Base-by-base conservation (phyloP, 2,113 vertebrate species). In the Gallinago jamesoni region DNA sequence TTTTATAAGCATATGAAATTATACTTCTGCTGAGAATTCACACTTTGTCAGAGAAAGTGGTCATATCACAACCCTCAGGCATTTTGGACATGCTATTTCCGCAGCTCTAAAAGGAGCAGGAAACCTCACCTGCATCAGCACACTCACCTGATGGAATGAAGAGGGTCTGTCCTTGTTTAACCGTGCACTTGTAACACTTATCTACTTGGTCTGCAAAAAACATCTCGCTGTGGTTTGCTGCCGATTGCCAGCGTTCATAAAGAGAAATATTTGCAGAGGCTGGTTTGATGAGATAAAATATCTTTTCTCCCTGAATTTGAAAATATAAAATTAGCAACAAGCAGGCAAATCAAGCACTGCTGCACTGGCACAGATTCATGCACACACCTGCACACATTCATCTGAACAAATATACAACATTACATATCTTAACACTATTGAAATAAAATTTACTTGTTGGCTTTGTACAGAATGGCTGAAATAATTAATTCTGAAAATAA, bases 171-270 rank as follows among this genome's bases (percentile, higher is more conserved):
- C 99, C 99, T 98, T 99, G 99, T 95, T 99, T 99, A 73, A 99
- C 97, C 7, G 97, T 99, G 96, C 99, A 99, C 82, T 99, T 99
- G 97, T 99, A 99, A 97, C 99, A 99, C 94, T 99, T 99, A 97
- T 99, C 99, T 96, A 99, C 99, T 97, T 99, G 99, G 97, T 99
- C 99, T 4, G 99, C 99, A 87, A 99, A 99, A 98, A 99, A 99
- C 99, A 99, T 99, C 96, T 99, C 99, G 1, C 98, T 99, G 98
- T 99, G 99, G 98, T 99, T 99, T 82, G 99, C 98, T 56, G 99
- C 99, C 0, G 99, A 99, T 50, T 98, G 99, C 99, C 99, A 99
- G 89, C 99, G 99, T 95, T 99, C 99, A 10, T 99, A 99, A 28
- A 99, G 97, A 66, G 99, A 99, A 95, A 99, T 98, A 97, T 99